Conservation (phyloP, 2,888 invertebrate species). For the Apodemia duryi region DNA sequence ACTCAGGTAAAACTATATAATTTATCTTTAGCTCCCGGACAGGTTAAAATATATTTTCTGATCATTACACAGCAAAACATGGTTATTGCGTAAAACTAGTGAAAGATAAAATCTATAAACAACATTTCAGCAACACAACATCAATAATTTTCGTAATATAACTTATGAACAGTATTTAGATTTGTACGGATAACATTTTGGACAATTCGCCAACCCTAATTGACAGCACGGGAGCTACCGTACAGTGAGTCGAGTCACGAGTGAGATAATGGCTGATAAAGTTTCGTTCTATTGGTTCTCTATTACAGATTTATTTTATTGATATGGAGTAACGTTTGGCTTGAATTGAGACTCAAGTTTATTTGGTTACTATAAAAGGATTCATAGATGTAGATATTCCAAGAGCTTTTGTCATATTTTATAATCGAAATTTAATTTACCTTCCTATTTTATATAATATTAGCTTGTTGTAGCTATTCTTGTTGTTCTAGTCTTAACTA, state of each 20-base stretch:
- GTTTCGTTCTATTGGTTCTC: slow-evolving; percentile 8
- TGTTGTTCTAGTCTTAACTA: too few species aligned
- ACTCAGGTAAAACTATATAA: too few species aligned
- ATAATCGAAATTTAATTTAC: neutral
- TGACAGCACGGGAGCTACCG: slow-evolving; percentile 27
- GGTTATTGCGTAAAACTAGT: neutral
- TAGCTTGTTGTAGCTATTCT: too few species aligned
- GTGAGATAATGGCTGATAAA: slow-evolving; percentile 29
- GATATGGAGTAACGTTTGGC: slow-evolving; percentile 26
- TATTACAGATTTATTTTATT: slow-evolving; percentile 26
- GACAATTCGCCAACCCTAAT: slow-evolving; percentile 25
- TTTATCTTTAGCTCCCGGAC: neutral
- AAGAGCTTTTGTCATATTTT: neutral
- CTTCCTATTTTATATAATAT: neutral
- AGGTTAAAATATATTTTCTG: neutral
- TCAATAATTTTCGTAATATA: slow-evolving; percentile 12
- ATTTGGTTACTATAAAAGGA: slow-evolving; percentile 19
- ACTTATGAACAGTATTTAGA: slow-evolving; percentile 9
- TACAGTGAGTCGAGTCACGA: slow-evolving; percentile 29
- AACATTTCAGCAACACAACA: neutral
- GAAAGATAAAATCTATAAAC: slow-evolving; percentile 6
- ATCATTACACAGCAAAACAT: slow-evolving; percentile 1
- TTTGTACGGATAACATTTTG: slow-evolving; percentile 6
- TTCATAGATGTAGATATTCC: neutral
- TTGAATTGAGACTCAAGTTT: slow-evolving; percentile 13